phyloP scores from a whole-genome alignment of 2,797 vertebrate species.

The Danio jaintianensis region DNA sequence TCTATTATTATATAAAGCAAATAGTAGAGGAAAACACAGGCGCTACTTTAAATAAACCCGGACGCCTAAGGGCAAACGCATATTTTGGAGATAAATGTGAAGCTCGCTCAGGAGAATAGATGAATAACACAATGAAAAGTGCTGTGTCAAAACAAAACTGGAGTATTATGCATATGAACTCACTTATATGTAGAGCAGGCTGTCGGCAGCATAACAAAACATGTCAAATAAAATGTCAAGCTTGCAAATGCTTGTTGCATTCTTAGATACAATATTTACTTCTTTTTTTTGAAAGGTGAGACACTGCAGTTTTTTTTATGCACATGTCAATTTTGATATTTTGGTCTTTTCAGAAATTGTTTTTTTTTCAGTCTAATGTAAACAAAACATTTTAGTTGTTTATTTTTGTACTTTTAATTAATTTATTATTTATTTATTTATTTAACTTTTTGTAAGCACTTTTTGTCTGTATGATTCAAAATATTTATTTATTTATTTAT shows the following conservation, averaged over 20 bases:
- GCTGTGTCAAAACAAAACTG: conserved; percentile 46
- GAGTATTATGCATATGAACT: conserved; percentile 37
- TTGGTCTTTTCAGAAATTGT: too few relatives aligned
- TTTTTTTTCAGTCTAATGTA: too few relatives aligned
- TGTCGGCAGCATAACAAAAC: conserved; percentile 31
- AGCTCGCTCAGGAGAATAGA: conserved; percentile 47
- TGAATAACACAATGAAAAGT: conserved; percentile 42
- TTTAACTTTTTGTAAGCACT: too few relatives aligned
- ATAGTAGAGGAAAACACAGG: conserved; percentile 41
- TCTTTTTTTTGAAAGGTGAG: too few relatives aligned
- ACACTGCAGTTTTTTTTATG: too few relatives aligned
- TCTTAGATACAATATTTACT: conserved; percentile 7
- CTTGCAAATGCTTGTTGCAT: neutral
- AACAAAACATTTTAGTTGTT: neutral
- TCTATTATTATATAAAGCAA: conserved; percentile 56
- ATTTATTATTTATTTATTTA: too few relatives aligned
- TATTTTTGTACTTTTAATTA: too few relatives aligned
- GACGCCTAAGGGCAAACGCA: conserved; percentile 33
- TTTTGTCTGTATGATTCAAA: too few relatives aligned
- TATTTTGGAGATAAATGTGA: conserved; percentile 47
- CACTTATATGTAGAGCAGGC: conserved; percentile 24
- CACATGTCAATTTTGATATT: too few relatives aligned
- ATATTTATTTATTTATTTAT: too few relatives aligned
- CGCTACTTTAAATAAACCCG: conserved; percentile 50
- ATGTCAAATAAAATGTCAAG: neutral